A percentile compares a stretch with the other conserved stretches of the same genome.
phyloP scores from a whole-genome alignment of 2,113 vertebrate genomes.

The Connochaetes taurinus region DNA sequence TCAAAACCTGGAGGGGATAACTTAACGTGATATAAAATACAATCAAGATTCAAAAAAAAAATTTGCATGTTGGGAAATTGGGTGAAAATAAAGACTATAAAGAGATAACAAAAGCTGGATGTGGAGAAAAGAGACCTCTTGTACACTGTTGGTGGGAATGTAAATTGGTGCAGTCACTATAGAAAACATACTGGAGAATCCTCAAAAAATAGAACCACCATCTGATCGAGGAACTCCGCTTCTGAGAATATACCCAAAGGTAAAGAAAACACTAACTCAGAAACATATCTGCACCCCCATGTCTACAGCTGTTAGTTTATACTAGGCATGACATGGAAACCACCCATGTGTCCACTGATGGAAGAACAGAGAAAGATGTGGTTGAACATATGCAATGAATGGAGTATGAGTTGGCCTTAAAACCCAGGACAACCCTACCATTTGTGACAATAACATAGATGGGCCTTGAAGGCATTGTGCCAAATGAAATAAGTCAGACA shows the following conservation, averaged over 20 bases:
- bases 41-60: neutral
- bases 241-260: neutral
- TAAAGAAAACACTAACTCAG: neutral
- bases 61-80: neutral
- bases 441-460: neutral
- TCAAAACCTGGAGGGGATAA: neutral
- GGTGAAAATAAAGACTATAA: neutral
- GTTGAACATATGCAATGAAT: neutral
- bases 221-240: neutral
- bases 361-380: neutral
- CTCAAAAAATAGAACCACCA: neutral
- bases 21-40: neutral
- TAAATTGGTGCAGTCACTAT: neutral
- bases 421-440: neutral
- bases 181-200: neutral
- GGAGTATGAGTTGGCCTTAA: neutral
- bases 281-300: neutral
- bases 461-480: neutral
- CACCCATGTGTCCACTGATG: neutral
- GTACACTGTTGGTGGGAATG: neutral
- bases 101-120: neutral
- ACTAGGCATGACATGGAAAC: neutral
- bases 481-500: neutral
- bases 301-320: neutral
- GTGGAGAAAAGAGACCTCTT: neutral